Evolutionary conservation across 2,113 vertebrate genomes (phyloP), one percentile per base, ranked within the genome.

Genomic region (Diglossa brunneiventris): DNA sequence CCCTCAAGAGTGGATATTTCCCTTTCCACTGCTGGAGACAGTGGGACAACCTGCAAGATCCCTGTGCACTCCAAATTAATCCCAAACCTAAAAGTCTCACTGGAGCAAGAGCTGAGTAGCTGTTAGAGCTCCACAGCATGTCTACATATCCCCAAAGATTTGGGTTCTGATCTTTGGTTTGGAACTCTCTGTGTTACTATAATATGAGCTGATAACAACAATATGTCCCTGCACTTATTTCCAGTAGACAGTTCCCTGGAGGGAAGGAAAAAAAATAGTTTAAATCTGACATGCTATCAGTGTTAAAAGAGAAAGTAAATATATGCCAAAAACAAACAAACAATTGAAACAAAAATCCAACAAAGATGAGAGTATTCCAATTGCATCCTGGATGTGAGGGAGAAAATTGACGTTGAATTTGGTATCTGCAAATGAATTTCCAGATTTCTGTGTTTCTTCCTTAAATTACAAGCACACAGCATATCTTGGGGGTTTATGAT

Each of bases 391-490:
- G 10, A 39, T 58, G 28, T 12, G 11, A 86, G 44, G 15, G 68
- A 89, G 66, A 77, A 93, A 95, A 90, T 0, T 58, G 30, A 85
- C 74, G 59, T 37, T 81, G 75, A 70, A 86, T 90, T 87, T 63
- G 42, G 44, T 49, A 82, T 56, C 53, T 92, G 73, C 39, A 91
- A 81, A 91, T 50, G 37, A 49, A 77, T 87, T 70, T 89, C 53
- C 82, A 76, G 30, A 79, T 72, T 39, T 70, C 69, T 44, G 13
- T 66, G 75, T 61, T 91, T 94, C 66, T 79, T 79, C 74, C 24
- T 61, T 91, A 94, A 95, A 94, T 90, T 91, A 94, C 37, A 90
- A 74, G 56, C 89, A 92, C n/a, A 70, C 7, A 58, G 64, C 5
- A 2, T 76, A 95, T 97, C 86, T 90, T 72, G 47, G 30, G 69